These are phyloP conservation scores for Plotosus lineatus DNA, from an alignment of 2,113 vertebrate species.

Conservation along the genomic window DNA sequence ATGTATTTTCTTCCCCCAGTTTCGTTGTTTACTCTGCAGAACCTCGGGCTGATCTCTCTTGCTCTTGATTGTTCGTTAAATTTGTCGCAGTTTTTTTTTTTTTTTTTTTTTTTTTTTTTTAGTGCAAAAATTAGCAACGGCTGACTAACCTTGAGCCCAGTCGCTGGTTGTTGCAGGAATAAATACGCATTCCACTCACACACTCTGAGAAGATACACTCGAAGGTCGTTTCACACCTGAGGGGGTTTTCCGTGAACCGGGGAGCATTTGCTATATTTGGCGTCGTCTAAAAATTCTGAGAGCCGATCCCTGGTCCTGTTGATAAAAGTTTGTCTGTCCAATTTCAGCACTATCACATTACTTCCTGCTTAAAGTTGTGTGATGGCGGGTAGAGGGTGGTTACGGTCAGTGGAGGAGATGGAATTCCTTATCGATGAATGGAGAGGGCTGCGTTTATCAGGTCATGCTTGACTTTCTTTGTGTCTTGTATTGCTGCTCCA, in stretches of 20 bases:
- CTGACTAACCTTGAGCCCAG: constrained; percentile 30
- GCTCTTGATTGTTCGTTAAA: constrained; percentile 10
- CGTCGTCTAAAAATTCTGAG: neutral
- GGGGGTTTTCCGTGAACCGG: neutral
- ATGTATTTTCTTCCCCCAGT: neutral
- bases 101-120: neutral
- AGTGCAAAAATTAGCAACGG: neutral
- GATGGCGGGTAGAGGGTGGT: no score
- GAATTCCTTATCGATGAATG: neutral
- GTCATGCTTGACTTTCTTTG: neutral
- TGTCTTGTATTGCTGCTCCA: neutral
- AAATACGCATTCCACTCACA: neutral
- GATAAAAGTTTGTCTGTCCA: neutral
- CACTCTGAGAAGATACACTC: neutral
- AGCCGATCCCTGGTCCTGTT: neutral
- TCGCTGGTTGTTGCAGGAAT: neutral
- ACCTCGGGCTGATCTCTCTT: neutral
- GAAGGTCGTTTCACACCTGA: neutral
- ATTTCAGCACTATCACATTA: neutral
- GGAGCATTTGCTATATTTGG: neutral
- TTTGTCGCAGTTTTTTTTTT: neutral
- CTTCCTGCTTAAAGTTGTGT: neutral
- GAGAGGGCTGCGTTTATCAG: neutral
- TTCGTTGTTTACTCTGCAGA: neutral
- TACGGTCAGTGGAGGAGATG: neutral